These are phyloP conservation scores for Anseranas semipalmata DNA, from an alignment of 2,113 vertebrate species.

Conservation along the genomic window DNA sequence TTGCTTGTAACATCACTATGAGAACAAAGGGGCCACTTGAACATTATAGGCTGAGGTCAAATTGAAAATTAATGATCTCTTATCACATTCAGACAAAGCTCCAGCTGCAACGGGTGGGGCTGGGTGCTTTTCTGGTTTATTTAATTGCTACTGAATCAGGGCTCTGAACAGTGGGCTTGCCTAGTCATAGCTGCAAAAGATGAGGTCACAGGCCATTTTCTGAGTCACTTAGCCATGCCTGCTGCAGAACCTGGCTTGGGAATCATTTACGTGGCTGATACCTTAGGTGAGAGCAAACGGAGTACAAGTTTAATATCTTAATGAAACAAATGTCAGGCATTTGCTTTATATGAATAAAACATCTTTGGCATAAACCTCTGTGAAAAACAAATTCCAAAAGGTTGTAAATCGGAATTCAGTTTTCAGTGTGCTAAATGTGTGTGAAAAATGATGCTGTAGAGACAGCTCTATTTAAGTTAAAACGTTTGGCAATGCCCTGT, in stretches of 20 bases:
- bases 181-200: conserved; percentile 47
- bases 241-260: background rate
- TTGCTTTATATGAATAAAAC: conserved; percentile 68
- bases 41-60: conserved; percentile 68
- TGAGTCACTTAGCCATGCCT: background rate
- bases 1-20: conserved; percentile 42
- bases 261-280: background rate
- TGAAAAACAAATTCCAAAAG: conserved; percentile 61
- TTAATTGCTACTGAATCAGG: conserved; percentile 59
- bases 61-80: conserved; percentile 73
- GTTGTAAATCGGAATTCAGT: conserved; percentile 62
- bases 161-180: conserved; percentile 10
- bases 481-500: conserved; percentile 50
- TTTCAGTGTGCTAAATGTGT: conserved; percentile 34
- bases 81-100: conserved; percentile 69
- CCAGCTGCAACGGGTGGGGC: conserved; percentile 66
- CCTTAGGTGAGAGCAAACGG: background rate
- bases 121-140: conserved; percentile 63
- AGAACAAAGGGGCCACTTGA: conserved; percentile 68
- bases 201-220: conserved; percentile 48
- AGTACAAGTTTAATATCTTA: conserved; percentile 56
- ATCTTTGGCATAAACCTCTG: conserved; percentile 38
- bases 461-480: conserved; percentile 40
- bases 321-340: conserved; percentile 69
- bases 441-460: conserved; percentile 50